phyloP scores from a whole-genome alignment of 2,113 vertebrate genomes.

The Salvelinus namaycush region DNA sequence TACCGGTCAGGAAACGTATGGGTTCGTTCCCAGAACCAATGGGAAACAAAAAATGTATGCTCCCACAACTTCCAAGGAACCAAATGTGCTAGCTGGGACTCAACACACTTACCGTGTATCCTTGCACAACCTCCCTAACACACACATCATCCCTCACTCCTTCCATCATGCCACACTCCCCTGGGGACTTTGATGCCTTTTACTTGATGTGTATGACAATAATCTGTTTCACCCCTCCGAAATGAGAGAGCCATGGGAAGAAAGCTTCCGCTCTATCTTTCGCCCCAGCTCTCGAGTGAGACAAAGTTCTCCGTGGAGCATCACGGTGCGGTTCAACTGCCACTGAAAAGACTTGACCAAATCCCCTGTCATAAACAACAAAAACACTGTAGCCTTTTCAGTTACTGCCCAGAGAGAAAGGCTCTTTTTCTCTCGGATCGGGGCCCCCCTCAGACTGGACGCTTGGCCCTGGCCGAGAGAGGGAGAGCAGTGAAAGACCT shows the following conservation, averaged over 20 bases:
- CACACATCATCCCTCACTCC: constrained; percentile 53
- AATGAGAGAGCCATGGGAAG: constrained; percentile 57
- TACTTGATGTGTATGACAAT: constrained; percentile 64
- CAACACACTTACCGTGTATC: constrained; percentile 42
- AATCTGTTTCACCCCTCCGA: constrained; percentile 71
- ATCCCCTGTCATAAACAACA: constrained; percentile 75
- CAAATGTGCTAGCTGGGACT: too few relatives aligned
- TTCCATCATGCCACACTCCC: constrained; percentile 61
- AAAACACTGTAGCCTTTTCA: constrained; percentile 85
- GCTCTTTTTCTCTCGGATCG: constrained; percentile 58
- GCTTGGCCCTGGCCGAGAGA: constrained; percentile 57
- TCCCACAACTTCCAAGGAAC: too few relatives aligned
- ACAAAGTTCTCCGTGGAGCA: constrained; percentile 75
- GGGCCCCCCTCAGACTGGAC: constrained; percentile 52
- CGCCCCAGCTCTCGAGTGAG: constrained; percentile 57
- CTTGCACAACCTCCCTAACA: constrained; percentile 51
- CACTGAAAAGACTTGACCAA: constrained; percentile 65
- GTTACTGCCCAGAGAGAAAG: constrained; percentile 78
- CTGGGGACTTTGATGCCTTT: constrained; percentile 63
- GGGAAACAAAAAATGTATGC: too few relatives aligned
- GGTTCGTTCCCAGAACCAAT: too few relatives aligned
- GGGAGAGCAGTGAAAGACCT: constrained; percentile 81
- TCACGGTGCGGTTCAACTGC: constrained; percentile 78
- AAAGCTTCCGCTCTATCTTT: constrained; percentile 68
- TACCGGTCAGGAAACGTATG: too few relatives aligned